Evolutionary conservation across 2,888 invertebrate genomes (phyloP), one percentile per base, ranked within the genome.

Genomic region (Pteria penguin): DNA sequence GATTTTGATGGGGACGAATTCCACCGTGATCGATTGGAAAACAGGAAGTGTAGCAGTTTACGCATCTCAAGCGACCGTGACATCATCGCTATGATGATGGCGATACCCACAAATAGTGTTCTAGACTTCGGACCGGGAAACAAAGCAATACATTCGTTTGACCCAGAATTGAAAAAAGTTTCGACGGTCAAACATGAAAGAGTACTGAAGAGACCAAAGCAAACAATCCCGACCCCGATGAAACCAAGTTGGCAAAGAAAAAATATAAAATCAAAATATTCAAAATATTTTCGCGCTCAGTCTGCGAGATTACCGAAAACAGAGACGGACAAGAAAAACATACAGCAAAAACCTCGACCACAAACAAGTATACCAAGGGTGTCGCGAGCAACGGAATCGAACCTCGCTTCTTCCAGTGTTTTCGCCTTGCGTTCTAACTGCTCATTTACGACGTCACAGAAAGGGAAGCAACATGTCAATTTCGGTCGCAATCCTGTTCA

Each of bases 1-100:
- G 69, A 77, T 65, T 84, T 84, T 68, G 76, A 79, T 14, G 78
- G 76, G 45, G 75, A 62, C 2, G 79, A 78, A 33, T 84, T 79
- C 68, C 72, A 76, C 29, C 45, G 76, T 18, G 45, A 75, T 11
- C 74, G 72, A 14, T 68, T 52, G n/a, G 57, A 32, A 18, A 55
- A 52, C 4, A n/a, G 68, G 22, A 55, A 57, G 11, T 22, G 45
- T 22, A 32, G 52, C n/a, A 27, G n/a, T 8, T 31, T 57, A 11
- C 22, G 26, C 11, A 31, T 68, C 4, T 31, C 57, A 14, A 57
- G 31, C 22, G 66, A 54, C 29, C 18, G 32, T 14, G 55, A 68
- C 22, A 32, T 68, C 32, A 26, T 45, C 8, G 8, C 45, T 45
- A 45, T 45, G 45, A 45, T 72, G 11, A 55, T 54, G n/a, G 33